Evolutionary conservation across 2,113 vertebrate genomes (phyloP), one percentile per base, ranked within the genome.

Genomic region (Amblyopsis rosae): DNA sequence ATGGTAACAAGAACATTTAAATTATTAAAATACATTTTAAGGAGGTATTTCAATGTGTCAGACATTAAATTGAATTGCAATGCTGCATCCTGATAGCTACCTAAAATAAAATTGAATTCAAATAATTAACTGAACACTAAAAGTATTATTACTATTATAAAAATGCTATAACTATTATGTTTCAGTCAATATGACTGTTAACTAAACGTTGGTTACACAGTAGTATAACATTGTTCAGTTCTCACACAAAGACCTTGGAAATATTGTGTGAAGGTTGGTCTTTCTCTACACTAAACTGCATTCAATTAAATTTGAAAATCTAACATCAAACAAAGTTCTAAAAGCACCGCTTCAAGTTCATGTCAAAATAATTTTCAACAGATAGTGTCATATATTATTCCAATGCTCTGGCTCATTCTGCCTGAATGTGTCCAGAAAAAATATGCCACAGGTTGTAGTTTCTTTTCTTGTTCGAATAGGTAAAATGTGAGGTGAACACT

Each of bases 201-300:
- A 46, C 15, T 47, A 15, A 61, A 47, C 8, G 3, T 9, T 61
- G 59, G 33, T 61, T 61, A 61, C 32, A 17, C 12, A 56, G 45
- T 11, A 62, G 26, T 11, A 16, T 11, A 19, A 62, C 17, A 49
- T 3, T 3, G 0, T 59, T 19, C 32, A 12, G 48, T 71, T 53
- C 74, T 65, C 73, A 50, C 66, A 59, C 16, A 8, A 75, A 69
- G 62, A 12, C 35, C 70, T 72, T 72, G 61, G 16, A 70, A 62
- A 68, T 73, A 57, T 71, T 60, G 53, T 68, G 65, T 66, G 66
- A 72, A 50, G 1, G 35, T 4, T 0, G 3, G 13, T 2, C 70
- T 80, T 53, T 48, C 32, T 32, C 54, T 84, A 51, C 70, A 69
- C 66, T 57, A 47, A 32, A 55, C 69, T 59, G 54, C 70, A 58